These are phyloP conservation scores for Zeugodacus cucurbitae DNA, from an alignment of 1,140 invertebrate genomes.

Conservation along the genomic window DNA sequence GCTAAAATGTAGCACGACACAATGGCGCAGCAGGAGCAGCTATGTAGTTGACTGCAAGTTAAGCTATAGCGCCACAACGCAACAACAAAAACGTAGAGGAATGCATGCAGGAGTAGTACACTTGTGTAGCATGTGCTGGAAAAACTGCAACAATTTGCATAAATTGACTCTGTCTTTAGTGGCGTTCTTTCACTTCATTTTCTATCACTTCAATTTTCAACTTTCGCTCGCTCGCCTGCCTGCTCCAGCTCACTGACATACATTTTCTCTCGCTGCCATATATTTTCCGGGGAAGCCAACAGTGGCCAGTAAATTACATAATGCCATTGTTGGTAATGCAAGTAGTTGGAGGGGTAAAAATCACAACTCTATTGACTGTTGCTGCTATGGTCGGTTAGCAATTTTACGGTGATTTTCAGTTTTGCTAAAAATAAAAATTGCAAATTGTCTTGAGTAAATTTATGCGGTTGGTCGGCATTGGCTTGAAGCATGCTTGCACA, in stretches of 20 bases:
- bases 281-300: neutral
- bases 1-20: slow-evolving; percentile 22
- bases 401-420: slow-evolving; percentile 33
- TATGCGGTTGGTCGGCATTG: neutral
- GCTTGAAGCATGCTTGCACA: neutral
- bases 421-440: slow-evolving; percentile 20
- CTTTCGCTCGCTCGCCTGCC: too few species aligned
- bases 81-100: neutral
- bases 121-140: neutral
- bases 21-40: neutral
- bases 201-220: neutral
- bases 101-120: neutral
- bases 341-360: neutral
- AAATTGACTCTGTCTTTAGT: slow-evolving; percentile 26
- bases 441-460: neutral
- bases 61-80: neutral
- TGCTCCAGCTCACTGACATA: neutral
- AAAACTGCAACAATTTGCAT: slow-evolving; percentile 37
- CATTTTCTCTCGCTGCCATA: too few species aligned
- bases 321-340: slow-evolving; percentile 24
- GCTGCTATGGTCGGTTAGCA: neutral
- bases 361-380: slow-evolving; percentile 1
- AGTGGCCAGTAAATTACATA: neutral
- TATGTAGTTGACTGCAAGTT: neutral
- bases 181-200: neutral